Evolutionary conservation across 2,888 invertebrate species (phyloP), one percentile per base, ranked within the genome.

Genomic region (Leptura quadrifasciata): DNA sequence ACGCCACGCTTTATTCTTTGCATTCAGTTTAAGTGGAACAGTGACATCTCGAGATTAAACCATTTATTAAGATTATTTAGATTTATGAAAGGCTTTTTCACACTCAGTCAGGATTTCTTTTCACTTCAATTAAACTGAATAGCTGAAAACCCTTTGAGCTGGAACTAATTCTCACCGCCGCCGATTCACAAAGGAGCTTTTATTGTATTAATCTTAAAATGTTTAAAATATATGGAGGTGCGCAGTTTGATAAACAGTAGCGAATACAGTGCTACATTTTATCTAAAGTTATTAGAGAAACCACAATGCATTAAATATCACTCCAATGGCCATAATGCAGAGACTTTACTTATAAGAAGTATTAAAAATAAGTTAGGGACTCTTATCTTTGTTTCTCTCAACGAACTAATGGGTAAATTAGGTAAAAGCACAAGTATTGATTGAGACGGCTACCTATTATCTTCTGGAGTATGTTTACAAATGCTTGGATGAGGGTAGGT

Each of bases 1-100:
- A 52, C 20, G 21, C 65, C 21, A n/a, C 12, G 47, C 35, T 47
- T 39, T 52, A 47, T 52, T 24, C 52, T 10, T 47, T 67, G 52
- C 27, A n/a, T 54, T 67, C 52, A 67, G 21, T 52, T 24, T 21
- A 67, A 67, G 54, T 54, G 65, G 65, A 21, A 52, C 2, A 54
- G 20, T 54, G 65, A 54, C 65, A 52, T 54, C 54, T 54, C 47
- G n/a, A 67, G 65, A 67, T 67, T 47, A 67, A 27, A 24, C 65
- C 65, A 67, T 67, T 67, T 67, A 27, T 67, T 52, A 54, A 24
- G 65, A 67, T 67, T 67, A 67, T 67, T 67, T 47, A 67, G 47
- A 67, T 67, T 67, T 67, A 67, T 67, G 47, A 60, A 24, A n/a
- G 52, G 20, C 20, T 65, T 27, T 58, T 58, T 27, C 27, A 17